These are phyloP conservation scores for Hylaeus anthracinus DNA, from an alignment of 1,140 invertebrate species.

Conservation along the genomic window DNA sequence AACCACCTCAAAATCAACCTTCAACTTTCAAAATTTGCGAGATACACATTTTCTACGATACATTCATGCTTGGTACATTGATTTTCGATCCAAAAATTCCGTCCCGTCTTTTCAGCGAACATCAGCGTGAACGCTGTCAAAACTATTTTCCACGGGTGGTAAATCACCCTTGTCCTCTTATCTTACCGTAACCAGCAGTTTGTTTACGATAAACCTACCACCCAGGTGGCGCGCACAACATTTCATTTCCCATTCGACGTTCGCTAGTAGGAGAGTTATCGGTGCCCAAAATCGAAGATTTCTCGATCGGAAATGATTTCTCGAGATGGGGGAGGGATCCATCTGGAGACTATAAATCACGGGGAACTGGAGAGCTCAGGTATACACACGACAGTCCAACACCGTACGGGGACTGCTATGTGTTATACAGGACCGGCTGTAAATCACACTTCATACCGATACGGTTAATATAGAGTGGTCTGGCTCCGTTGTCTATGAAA, in stretches of 20 bases:
- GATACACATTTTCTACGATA: too few species aligned
- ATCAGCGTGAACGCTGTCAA: too few species aligned
- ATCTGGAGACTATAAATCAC: conserved; percentile 41
- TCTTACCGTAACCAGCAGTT: too few species aligned
- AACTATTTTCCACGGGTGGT: too few species aligned
- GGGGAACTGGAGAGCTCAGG: conserved; percentile 5
- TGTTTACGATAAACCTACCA: not conserved
- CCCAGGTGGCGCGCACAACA: not conserved
- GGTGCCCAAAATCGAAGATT: not conserved
- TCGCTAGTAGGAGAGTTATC: not conserved
- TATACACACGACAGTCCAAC: conserved; percentile 30
- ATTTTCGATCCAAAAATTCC: too few species aligned
- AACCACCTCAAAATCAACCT: too few species aligned
- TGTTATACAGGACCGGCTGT: conserved; percentile 18
- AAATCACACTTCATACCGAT: conserved; percentile 39
- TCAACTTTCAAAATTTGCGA: too few species aligned
- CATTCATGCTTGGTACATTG: too few species aligned
- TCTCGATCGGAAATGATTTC: not conserved
- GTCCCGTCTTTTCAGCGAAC: too few species aligned
- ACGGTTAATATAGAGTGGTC: conserved; percentile 26
- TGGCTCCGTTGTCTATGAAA: conserved; percentile 17
- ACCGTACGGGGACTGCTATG: not conserved
- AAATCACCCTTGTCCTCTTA: too few species aligned
- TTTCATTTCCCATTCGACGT: not conserved
- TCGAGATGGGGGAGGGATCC: not conserved